Evolutionary conservation across 2,888 invertebrate genomes (phyloP).

Genomic region (Macaria notata): DNA sequence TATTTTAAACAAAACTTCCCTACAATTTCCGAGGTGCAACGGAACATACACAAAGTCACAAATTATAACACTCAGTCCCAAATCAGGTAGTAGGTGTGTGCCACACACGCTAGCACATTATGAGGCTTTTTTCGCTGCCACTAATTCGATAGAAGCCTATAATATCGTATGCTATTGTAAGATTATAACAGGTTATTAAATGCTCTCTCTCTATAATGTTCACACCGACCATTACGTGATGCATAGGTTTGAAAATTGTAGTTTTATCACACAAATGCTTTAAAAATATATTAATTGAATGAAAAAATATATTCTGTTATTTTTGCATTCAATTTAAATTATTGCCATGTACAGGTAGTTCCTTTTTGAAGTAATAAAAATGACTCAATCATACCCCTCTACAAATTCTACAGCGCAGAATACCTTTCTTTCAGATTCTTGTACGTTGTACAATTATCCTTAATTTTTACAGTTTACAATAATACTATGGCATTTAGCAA

Average conservation of each 20-base stretch:
- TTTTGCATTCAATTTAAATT: too few relatives aligned
- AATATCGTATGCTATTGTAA: slow-evolving; percentile 53
- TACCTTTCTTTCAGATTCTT: too few relatives aligned
- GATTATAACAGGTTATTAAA: slow-evolving; percentile 50
- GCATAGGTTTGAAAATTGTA: too few relatives aligned
- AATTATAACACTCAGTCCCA: slow-evolving; percentile 18
- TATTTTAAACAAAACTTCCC: background rate
- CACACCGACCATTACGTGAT: slow-evolving; percentile 18
- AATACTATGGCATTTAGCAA: background rate
- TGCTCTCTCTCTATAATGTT: slow-evolving; percentile 19
- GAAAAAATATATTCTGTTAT: too few relatives aligned
- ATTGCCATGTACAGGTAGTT: too few relatives aligned
- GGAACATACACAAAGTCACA: background rate
- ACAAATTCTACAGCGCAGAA: too few relatives aligned
- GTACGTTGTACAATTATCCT: too few relatives aligned
- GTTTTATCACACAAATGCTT: too few relatives aligned
- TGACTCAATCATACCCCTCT: too few relatives aligned
- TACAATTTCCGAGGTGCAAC: background rate
- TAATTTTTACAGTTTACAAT: too few relatives aligned
- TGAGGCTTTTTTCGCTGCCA: slow-evolving; percentile 46
- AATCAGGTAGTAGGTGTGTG: slow-evolving; percentile 63
- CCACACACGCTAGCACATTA: slow-evolving; percentile 59
- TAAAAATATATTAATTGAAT: too few relatives aligned
- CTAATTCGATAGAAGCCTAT: slow-evolving; percentile 55
- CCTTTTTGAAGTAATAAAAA: too few relatives aligned